These are phyloP conservation scores for Hipparchia semele DNA, from an alignment of 2,888 invertebrate genomes.

Conservation along the genomic window DNA sequence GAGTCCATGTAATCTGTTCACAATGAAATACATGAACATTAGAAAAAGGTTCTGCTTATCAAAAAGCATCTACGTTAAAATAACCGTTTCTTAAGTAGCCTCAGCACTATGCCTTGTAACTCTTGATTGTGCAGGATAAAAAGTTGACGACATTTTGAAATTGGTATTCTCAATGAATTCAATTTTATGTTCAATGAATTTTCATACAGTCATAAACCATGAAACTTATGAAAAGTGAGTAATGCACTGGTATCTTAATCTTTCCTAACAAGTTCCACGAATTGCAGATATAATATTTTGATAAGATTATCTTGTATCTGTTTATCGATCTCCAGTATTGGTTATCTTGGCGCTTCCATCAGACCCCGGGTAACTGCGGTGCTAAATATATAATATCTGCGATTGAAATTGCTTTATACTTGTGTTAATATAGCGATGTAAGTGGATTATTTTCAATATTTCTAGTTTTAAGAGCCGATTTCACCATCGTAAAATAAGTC, in stretches of 20 bases:
- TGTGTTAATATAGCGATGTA: conserved; percentile 44
- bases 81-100: too few species aligned
- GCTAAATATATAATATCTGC: conserved; percentile 29
- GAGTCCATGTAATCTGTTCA: conserved; percentile 94
- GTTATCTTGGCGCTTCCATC: conserved; percentile 17
- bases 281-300: conserved; percentile 13
- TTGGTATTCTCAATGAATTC: neutral
- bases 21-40: conserved; percentile 38
- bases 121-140: too few species aligned
- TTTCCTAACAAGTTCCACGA: conserved; percentile 8
- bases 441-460: conserved; percentile 30
- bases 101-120: too few species aligned
- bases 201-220: neutral
- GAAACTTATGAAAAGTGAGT: neutral
- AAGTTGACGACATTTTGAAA: too few species aligned
- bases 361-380: conserved; percentile 16
- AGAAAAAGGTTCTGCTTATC: neutral
- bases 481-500: too few species aligned
- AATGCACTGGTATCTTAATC: neutral
- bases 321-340: conserved; percentile 18
- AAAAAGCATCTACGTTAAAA: too few species aligned
- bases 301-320: conserved; percentile 28
- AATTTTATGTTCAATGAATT: neutral
- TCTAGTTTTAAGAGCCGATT: too few species aligned
- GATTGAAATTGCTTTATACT: conserved; percentile 20